Base-by-base conservation (phyloP, 2,888 invertebrate genomes). In the Sepiola atlantica region DNA sequence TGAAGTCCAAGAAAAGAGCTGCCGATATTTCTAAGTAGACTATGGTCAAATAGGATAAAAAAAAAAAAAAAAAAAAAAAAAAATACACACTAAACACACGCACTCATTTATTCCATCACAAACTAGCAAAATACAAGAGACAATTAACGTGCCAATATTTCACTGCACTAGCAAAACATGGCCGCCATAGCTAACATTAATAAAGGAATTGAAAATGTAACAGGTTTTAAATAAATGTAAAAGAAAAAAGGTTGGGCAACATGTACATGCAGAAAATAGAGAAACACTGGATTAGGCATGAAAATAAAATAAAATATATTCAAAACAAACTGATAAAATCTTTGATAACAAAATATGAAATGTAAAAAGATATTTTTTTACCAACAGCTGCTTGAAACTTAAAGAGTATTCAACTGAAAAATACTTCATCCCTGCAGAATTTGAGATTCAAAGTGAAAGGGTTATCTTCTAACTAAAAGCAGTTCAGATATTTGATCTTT, bases 121-220 rank as follows among this genome's bases (percentile, higher is more conserved):
- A 24, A 92, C 92, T 92, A 92, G 92, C 92, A 92, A 55, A 55
- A 55, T 55, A 92, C 92, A 92, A 92, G 45, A 92, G 18, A 92
- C 92, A 77, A 32, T 77, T 55, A 55, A 54, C 55, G 55, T 92
- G 55, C 92, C 92, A 92, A 92, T 45, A 55, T 92, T 45, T 92
- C 54, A 55, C 92, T 92, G 92, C 54, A 92, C n/a, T 92, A 92
- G 92, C 92, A 92, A 92, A 92, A 92, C 92, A 55, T 92, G 92
- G 92, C 45, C 45, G 35, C n/a, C 28, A 55, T 55, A 92, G 54
- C 92, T 92, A 92, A n/a, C 55, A 92, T 92, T 21, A 92, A 77
- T 77, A n/a, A 61, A 61, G 61, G 77, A 77, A 32, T 77, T n/a
- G 77, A 77, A 77, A 77, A 77, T 45, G 45, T 32, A 77, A 77